Base-by-base conservation (phyloP, 2,888 invertebrate genomes). In the Drosophila recens region DNA sequence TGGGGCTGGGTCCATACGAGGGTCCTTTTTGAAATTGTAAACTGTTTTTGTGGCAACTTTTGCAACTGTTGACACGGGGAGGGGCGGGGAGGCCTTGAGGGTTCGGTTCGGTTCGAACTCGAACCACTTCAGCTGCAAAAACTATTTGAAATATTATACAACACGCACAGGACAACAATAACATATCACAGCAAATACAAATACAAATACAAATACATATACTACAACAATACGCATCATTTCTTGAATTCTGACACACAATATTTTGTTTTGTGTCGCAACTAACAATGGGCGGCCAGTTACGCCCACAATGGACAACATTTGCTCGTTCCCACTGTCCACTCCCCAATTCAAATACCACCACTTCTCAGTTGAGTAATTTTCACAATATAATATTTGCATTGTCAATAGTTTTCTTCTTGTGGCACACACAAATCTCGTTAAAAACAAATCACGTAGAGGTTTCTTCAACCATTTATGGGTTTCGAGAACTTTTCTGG, bases 381-480 rank as follows among this genome's bases (percentile, higher is more conserved):
- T 79, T 82, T 61, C 70, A 68, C 68, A 89, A 85, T 72, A 67
- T 51, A 66, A 80, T 73, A 90, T 90, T 88, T 90, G 89, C 86
- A 90, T 86, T 86, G 90, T 90, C 86, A 86, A 86, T 86, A 86
- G 90, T 88, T 86, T 72, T 71, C 56, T 51, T 66, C 4, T 33
- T 75, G 68, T 58, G 5, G 11, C 56, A 40, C 33, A 40, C 33
- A 40, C 40, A 68, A 71, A 83, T 67, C 85, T 89, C 82, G 89
- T 87, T 84, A 89, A 76, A 89, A 87, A 72, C 84, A 89, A 84
- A 84, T 84, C 89, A 84, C 84, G 84, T 89, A 87, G 73, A 67
- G 73, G 66, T 48, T 48, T 59, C 10, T n/a, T 49, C 34, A 20
- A 23, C 30, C 40, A 34, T 40, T 52, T 65, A 27, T 38, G 10